Percentiles rank a stretch among this genome's conserved stretches.
phyloP scores from a whole-genome alignment of 2,888 invertebrate genomes.

The Actias luna region DNA sequence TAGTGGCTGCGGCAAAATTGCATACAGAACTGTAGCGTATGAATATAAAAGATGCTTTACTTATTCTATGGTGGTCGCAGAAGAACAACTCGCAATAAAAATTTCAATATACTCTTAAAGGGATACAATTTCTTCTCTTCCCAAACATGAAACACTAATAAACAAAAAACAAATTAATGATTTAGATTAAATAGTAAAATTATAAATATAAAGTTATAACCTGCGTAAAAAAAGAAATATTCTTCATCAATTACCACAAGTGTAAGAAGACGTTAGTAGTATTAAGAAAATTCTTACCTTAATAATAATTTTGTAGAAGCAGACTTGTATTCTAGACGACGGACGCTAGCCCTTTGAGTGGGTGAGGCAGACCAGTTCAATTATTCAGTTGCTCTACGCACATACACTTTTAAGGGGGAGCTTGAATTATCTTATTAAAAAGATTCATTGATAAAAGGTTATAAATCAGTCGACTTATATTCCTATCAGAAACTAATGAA shows the following conservation, averaged over 20 bases:
- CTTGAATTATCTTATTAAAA: background rate
- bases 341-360: constrained; percentile 9
- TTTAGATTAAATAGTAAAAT: background rate
- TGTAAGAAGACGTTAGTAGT: background rate
- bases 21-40: too few relatives aligned
- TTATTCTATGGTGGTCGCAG: too few relatives aligned
- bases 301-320: background rate
- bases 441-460: background rate
- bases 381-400: constrained; percentile 9
- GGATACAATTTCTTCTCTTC: too few relatives aligned
- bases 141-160: too few relatives aligned
- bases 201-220: background rate
- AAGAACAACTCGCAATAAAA: too few relatives aligned
- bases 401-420: constrained; percentile 4
- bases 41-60: too few relatives aligned
- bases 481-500: background rate
- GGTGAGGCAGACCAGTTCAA: constrained; percentile 3
- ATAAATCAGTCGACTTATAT: background rate
- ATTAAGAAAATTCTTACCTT: constrained; percentile 1
- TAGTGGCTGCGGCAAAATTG: too few relatives aligned
- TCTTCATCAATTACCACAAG: background rate
- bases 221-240: background rate
- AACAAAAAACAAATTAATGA: background rate
- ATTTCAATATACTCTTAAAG: too few relatives aligned
- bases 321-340: background rate